Evolutionary conservation across 2,113 vertebrate species (phyloP).

Genomic region (Chionis minor): DNA sequence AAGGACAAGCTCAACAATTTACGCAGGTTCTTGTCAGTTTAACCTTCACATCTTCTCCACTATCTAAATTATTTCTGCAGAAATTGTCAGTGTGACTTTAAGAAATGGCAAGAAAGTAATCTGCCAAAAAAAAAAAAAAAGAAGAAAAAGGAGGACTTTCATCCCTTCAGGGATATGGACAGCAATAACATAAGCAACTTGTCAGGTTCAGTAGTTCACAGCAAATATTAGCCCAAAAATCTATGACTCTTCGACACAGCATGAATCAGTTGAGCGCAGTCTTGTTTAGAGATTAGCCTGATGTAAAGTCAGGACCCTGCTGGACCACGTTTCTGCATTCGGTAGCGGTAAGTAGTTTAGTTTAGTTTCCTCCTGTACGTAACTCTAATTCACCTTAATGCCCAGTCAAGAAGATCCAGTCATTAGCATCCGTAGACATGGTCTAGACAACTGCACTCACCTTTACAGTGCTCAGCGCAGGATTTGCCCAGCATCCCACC

Average conservation of each 20-base stretch:
- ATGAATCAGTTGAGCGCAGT: not conserved
- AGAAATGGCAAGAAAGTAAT: not conserved
- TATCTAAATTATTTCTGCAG: not conserved
- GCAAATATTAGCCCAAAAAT: not conserved
- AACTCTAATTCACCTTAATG: slow-evolving; percentile 3
- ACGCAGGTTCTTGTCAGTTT: not conserved
- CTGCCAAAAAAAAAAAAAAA: not conserved
- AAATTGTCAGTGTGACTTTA: not conserved
- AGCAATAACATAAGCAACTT: not conserved
- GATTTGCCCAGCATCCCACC: slow-evolving; percentile 63
- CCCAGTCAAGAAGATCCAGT: slow-evolving; percentile 39
- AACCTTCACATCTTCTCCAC: not conserved
- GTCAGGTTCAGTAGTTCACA: not conserved
- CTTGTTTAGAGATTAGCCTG: not conserved
- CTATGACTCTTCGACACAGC: not conserved
- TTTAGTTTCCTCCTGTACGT: not conserved
- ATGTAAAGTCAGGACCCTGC: not conserved
- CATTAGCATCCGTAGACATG: not conserved
- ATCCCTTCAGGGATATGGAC: not conserved
- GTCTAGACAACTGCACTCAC: not conserved
- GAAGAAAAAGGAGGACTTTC: not conserved
- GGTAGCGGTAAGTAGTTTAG: too few species aligned
- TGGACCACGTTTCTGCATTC: too few species aligned
- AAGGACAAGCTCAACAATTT: not conserved
- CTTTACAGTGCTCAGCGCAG: not conserved